Evolutionary conservation across 2,888 invertebrate genomes (phyloP).

Genomic region (Tachina grossa): DNA sequence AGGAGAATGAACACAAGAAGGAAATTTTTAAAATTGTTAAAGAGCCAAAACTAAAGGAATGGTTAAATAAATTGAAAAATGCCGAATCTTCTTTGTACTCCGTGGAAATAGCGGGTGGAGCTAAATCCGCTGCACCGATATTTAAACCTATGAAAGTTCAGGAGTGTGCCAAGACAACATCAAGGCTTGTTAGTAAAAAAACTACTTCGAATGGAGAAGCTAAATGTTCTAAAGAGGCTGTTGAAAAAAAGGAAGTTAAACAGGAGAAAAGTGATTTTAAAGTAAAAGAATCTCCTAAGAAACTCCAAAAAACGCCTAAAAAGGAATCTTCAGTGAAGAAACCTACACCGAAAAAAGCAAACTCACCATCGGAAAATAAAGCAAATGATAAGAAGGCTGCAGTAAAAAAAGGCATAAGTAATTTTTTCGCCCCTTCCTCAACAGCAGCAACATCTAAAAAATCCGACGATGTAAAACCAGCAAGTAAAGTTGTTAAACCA

Average conservation of each 20-base stretch:
- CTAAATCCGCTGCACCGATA: slow-evolving; percentile 76
- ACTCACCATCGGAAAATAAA: slow-evolving; percentile 56
- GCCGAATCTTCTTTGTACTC: slow-evolving; percentile 78
- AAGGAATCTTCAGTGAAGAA: slow-evolving; percentile 46
- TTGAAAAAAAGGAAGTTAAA: slow-evolving; percentile 67
- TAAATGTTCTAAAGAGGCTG: neutral
- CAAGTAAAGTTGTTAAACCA: slow-evolving; percentile 68
- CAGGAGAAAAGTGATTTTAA: slow-evolving; percentile 43
- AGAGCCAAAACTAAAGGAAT: slow-evolving; percentile 76
- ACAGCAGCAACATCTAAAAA: slow-evolving; percentile 62
- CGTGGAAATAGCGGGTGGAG: slow-evolving; percentile 79
- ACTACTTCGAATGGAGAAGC: slow-evolving; percentile 47
- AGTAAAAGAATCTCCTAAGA: slow-evolving; percentile 26
- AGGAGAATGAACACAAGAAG: slow-evolving; percentile 61
- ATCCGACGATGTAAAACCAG: slow-evolving; percentile 48
- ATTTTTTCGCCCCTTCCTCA: slow-evolving; percentile 74
- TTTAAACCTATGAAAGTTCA: slow-evolving; percentile 76
- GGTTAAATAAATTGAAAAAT: slow-evolving; percentile 75
- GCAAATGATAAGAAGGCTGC: slow-evolving; percentile 33
- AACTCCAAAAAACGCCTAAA: neutral
- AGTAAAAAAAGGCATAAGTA: slow-evolving; percentile 76
- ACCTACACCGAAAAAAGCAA: slow-evolving; percentile 33
- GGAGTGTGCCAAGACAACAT: slow-evolving; percentile 73
- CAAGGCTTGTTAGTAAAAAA: slow-evolving; percentile 12
- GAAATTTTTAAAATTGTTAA: slow-evolving; percentile 78